Percentiles rank a stretch among this genome's conserved stretches.
These are phyloP conservation scores for Blomia tropicalis DNA, from an alignment of 2,888 invertebrate genomes.

Conservation along the genomic window DNA sequence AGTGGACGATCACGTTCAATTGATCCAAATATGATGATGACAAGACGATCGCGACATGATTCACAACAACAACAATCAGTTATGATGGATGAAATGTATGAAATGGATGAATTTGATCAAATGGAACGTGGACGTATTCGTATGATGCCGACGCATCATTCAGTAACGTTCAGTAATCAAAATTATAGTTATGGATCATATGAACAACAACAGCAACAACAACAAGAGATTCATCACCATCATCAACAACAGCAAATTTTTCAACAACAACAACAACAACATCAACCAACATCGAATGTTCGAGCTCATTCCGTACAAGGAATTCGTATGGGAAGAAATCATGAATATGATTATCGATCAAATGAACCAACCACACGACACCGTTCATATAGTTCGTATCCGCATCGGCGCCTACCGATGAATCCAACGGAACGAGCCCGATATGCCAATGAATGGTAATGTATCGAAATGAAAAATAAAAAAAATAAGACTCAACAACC, in stretches of 20 bases:
- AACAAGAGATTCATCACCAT: neutral
- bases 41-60: neutral
- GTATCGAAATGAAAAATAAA: too few species aligned
- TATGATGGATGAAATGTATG: neutral
- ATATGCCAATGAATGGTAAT: constrained; percentile 13
- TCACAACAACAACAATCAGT: neutral
- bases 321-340: neutral
- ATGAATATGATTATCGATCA: neutral
- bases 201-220: neutral
- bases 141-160: neutral
- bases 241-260: neutral
- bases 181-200: neutral
- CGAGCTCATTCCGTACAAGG: constrained; percentile 8
- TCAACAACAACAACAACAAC: neutral
- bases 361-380: neutral
- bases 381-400: constrained; percentile 12
- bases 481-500: too few species aligned
- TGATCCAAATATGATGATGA: neutral
- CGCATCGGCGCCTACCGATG: constrained; percentile 10
- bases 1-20: constrained; percentile 1
- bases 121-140: neutral
- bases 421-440: neutral
- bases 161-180: neutral
- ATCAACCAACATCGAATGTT: neutral
- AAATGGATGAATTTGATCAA: neutral